Evolutionary conservation across 2,113 vertebrate species (phyloP).

Genomic region (Climacteris rufus): DNA sequence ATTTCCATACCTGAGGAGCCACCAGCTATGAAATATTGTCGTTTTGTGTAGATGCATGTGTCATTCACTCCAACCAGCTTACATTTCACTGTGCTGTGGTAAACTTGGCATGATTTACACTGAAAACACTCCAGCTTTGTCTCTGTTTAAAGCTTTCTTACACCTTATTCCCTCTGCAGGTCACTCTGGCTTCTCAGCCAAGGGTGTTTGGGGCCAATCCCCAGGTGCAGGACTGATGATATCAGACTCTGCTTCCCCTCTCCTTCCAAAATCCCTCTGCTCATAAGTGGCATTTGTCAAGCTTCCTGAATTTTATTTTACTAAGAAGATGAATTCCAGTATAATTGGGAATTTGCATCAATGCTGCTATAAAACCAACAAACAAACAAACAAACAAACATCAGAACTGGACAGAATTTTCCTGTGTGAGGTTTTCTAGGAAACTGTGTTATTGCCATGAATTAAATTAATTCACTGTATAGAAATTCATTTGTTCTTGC

Average conservation of each 20-base stretch:
- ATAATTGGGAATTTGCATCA: not conserved
- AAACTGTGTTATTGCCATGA: not conserved
- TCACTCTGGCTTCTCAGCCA: not conserved
- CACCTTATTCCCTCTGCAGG: not conserved
- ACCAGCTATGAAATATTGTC: not conserved
- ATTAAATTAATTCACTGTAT: not conserved
- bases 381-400: not conserved
- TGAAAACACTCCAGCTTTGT: not conserved
- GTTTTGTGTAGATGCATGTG: fast-evolving
- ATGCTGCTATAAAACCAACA: not conserved
- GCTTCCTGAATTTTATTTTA: not conserved
- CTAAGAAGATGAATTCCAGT: not conserved
- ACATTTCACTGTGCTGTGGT: not conserved
- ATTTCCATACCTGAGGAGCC: not conserved
- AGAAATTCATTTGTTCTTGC: not conserved
- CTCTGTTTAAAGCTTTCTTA: not conserved
- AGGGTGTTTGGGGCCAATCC: not conserved
- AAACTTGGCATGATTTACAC: not conserved
- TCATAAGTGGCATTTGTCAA: not conserved
- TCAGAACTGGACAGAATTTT: not conserved
- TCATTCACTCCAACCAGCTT: not conserved
- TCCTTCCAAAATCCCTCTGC: not conserved
- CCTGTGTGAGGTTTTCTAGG: not conserved
- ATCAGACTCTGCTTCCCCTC: not conserved
- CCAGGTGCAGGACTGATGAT: not conserved